Percentiles rank a stretch among this genome's conserved stretches.
Evolutionary conservation across 2,888 invertebrate species (phyloP).

Genomic region (Aleiodes testaceus): DNA sequence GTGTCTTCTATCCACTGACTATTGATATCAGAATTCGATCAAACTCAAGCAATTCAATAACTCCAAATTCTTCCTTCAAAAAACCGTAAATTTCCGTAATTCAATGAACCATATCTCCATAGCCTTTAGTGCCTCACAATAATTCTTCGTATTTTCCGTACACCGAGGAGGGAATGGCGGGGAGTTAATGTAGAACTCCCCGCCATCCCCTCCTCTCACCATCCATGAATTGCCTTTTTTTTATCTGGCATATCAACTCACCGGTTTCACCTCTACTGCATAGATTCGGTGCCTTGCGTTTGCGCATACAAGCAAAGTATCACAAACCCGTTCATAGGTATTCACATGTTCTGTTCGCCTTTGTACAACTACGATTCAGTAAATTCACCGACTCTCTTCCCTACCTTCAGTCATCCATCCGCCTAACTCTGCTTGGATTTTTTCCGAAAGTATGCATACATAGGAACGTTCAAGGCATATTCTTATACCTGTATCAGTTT

Average conservation of each 20-base stretch:
- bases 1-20: no score
- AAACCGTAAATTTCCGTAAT: no score
- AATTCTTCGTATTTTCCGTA: no score
- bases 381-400: neutral
- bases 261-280: neutral
- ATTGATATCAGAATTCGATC: no score
- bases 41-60: no score
- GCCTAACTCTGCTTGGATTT: no score
- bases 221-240: neutral
- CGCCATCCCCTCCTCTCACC: neutral
- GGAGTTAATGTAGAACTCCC: no score
- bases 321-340: neutral
- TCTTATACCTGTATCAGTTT: slow-evolving; percentile 14
- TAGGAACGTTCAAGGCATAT: no score
- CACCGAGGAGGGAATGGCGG: neutral
- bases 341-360: neutral
- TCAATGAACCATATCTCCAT: no score
- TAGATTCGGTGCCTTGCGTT: neutral
- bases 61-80: no score
- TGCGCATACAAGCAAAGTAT: slow-evolving; percentile 1
- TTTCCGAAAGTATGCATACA: no score
- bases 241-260: neutral
- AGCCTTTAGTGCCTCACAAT: no score
- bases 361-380: neutral
- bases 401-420: neutral